These are phyloP conservation scores for Gambusia affinis DNA, from an alignment of 2,113 vertebrate genomes.

Conservation along the genomic window DNA sequence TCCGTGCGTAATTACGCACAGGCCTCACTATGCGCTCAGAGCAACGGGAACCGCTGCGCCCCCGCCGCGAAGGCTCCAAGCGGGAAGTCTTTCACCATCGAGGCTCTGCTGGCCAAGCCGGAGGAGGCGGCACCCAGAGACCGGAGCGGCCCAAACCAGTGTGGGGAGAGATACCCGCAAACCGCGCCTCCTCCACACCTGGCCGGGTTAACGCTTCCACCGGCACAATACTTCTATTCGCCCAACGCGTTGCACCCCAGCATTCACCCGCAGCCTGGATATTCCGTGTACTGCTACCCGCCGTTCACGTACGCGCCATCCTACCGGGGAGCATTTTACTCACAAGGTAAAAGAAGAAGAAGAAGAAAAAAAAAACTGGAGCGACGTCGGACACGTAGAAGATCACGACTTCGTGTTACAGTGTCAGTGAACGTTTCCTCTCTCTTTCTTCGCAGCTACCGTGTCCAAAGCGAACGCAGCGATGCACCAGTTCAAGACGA, in stretches of 20 bases:
- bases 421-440: background rate
- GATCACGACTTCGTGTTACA: accelerated
- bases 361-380: too few species aligned
- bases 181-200: constrained; percentile 37
- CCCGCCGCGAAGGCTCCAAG: constrained; percentile 44
- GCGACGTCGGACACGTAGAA: too few species aligned
- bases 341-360: constrained; percentile 73
- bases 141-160: constrained; percentile 25
- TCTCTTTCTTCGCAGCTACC: constrained; percentile 62
- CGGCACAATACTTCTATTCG: constrained; percentile 61
- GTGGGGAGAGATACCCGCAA: constrained; percentile 46
- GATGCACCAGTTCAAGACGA: constrained; percentile 72
- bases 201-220: constrained; percentile 38
- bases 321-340: constrained; percentile 74
- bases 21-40: constrained; percentile 48
- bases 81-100: constrained; percentile 83
- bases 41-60: constrained; percentile 40
- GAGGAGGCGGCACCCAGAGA: constrained; percentile 36
- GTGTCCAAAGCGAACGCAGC: constrained; percentile 70
- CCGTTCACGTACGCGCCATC: constrained; percentile 71
- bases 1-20: constrained; percentile 68
- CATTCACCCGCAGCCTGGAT: constrained; percentile 65
- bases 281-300: constrained; percentile 78
- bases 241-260: constrained; percentile 63
- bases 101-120: constrained; percentile 78